Base-by-base conservation (phyloP, 2,113 vertebrate species). In the Balaeniceps rex region DNA sequence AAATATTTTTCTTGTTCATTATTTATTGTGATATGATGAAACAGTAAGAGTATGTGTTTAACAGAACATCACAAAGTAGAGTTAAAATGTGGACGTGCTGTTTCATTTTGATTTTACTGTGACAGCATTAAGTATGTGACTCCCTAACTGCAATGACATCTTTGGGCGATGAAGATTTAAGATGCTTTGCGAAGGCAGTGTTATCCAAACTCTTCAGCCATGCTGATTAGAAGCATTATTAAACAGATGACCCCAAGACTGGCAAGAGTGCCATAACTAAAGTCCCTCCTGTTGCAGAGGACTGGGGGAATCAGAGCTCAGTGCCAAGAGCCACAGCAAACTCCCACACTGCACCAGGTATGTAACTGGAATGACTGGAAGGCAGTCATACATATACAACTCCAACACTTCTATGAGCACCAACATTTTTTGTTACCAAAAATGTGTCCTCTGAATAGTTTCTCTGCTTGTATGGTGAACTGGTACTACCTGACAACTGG, bases 81-180 rank as follows among this genome's bases (percentile, higher is more conserved):
- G 76, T 33, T 83, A 90, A 94, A 80, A 88, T 23, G 74, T 87
- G 95, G 96, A 95, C 96, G 82, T 36, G 76, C 86, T 61, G 90
- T 87, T 94, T 96, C 95, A 76, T 94, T 96, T 94, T 0, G 12
- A 76, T 95, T 92, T 85, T 76, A 96, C 97, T 83, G 82, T 7
- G 25, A 94, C 87, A 92, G 74, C 93, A 96, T 95, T 96, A 97
- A 97, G 84, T 94, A 76, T 52, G 93, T 97, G 95, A 96, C 68
- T 63, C 93, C 65, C 22, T 75, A 78, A 46, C 94, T 91, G 74
- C 93, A 92, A 98, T 93, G 96, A 85, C 97, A 94, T 94, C 93
- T 95, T 95, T 66, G 92, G 94, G 80, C 93, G 98, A 98, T 94
- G 97, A 88, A 97, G 94, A 97, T 95, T 97, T 94, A 96, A 98